Evolutionary conservation across 2,113 vertebrate species (phyloP), one percentile per base, ranked within the genome.

Genomic region (Abramis brama): DNA sequence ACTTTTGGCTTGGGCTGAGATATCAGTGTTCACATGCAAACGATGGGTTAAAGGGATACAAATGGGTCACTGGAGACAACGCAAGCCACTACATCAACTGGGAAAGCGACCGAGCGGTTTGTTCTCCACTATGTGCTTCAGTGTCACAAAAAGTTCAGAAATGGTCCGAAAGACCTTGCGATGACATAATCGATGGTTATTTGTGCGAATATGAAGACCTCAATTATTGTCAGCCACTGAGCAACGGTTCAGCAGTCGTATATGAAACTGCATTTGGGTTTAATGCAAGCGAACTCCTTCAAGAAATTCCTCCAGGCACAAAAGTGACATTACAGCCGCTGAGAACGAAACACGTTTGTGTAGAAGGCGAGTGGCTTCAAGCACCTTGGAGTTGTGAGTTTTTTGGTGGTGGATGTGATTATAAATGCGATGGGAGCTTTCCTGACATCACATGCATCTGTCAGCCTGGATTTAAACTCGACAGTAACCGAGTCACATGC

Each of bases 1-100:
- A 83, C 1, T 92, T 91, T 73, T 95, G 94, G 95, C 91, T 95
- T 75, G 95, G 94, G 19, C 83, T 95, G 43, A 66, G 11, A 39
- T 83, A 43, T 7, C 13, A 10, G 19, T 90, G 90, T 66, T 5
- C 81, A 1, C 47, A 3, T 0, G 17, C 81, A 1, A 55, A 3
- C 0, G 23, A 4, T 1, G 60, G 19, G 45, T 83, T 91, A 27
- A 86, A 78, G 86, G 90, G 90, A 47, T 90, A 87, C 78, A 73
- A 79, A 25, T 91, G 90, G 90, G 68, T 88, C 45, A 89, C 85
- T 4, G 88, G 79, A 74, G 73, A 87, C 4, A 27, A 39, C 21
- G 55, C 7, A 19, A 88, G 78, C 33, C 23, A 74, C 1, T 91
- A 87, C 47, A 47, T 19, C 6, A 90, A 90, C 78, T 91, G 89